Conservation (phyloP, 2,888 invertebrate genomes). For the Rotaria sp. region DNA sequence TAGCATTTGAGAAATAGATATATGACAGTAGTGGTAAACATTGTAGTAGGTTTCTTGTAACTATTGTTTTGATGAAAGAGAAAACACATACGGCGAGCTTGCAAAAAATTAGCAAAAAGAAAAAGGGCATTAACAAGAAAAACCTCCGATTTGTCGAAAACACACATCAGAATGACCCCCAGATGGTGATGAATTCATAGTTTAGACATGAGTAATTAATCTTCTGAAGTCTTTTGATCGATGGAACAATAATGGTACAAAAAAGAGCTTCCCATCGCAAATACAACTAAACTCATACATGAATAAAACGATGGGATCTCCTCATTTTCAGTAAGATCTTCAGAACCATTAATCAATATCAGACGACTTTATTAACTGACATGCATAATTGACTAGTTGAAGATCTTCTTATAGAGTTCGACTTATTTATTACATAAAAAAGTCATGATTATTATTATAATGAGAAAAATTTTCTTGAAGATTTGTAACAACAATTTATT, state of each 20-base stretch:
- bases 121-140: background rate
- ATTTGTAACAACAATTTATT: too few relatives aligned
- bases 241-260: background rate
- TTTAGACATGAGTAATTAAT: background rate
- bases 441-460: too few relatives aligned
- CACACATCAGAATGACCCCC: background rate
- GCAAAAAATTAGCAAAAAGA: background rate
- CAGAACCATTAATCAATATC: too few relatives aligned
- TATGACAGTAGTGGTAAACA: background rate
- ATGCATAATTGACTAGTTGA: too few relatives aligned
- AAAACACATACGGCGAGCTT: background rate
- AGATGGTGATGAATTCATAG: background rate
- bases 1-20: background rate
- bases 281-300: background rate
- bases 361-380: too few relatives aligned
- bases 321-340: too few relatives aligned
- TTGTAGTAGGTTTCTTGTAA: background rate
- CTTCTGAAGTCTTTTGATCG: background rate
- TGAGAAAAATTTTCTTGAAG: too few relatives aligned
- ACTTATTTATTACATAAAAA: too few relatives aligned
- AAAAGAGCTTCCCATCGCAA: background rate
- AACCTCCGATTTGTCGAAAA: background rate
- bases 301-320: background rate
- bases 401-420: too few relatives aligned
- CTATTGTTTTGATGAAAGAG: background rate